A percentile compares a stretch with the other conserved stretches of the same genome.
phyloP scores from a whole-genome alignment of 1,140 invertebrate species.

The Melipona quadrifasciata region DNA sequence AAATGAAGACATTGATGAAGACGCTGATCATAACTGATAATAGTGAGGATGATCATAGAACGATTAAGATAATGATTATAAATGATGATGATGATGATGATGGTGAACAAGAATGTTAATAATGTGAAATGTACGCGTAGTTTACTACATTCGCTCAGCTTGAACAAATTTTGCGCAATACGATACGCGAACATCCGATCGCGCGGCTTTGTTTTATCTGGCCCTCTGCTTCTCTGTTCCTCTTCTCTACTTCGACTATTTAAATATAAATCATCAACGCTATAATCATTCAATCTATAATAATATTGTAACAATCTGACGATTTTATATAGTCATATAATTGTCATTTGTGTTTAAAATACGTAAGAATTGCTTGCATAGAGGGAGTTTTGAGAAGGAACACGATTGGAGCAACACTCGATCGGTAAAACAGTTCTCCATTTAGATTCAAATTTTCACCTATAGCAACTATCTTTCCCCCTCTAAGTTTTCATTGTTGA shows the following conservation, averaged over 20 bases:
- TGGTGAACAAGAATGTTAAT: slow-evolving; percentile 34
- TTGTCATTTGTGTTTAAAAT: not conserved
- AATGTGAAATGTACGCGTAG: slow-evolving; percentile 60
- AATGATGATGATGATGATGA: slow-evolving; percentile 25
- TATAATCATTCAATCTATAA: not conserved
- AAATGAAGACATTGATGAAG: slow-evolving; percentile 40
- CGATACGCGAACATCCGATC: slow-evolving; percentile 49
- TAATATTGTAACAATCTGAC: not conserved
- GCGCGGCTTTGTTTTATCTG: slow-evolving; percentile 54
- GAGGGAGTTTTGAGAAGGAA: not conserved
- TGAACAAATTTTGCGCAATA: slow-evolving; percentile 53
- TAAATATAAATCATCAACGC: no score
- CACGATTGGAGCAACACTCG: not conserved
- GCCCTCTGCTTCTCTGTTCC: slow-evolving; percentile 37
- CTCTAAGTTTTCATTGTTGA: not conserved
- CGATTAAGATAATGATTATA: slow-evolving; percentile 26
- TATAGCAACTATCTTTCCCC: not conserved
- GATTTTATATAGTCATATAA: not conserved
- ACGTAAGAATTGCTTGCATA: not conserved
- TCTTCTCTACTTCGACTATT: not conserved
- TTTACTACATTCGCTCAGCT: slow-evolving; percentile 64
- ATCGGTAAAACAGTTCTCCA: not conserved
- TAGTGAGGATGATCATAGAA: slow-evolving; percentile 38
- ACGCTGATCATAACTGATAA: slow-evolving; percentile 22
- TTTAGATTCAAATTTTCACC: not conserved